These are phyloP conservation scores for Mystacides longicornis DNA, from an alignment of 2,888 invertebrate species.

Conservation along the genomic window DNA sequence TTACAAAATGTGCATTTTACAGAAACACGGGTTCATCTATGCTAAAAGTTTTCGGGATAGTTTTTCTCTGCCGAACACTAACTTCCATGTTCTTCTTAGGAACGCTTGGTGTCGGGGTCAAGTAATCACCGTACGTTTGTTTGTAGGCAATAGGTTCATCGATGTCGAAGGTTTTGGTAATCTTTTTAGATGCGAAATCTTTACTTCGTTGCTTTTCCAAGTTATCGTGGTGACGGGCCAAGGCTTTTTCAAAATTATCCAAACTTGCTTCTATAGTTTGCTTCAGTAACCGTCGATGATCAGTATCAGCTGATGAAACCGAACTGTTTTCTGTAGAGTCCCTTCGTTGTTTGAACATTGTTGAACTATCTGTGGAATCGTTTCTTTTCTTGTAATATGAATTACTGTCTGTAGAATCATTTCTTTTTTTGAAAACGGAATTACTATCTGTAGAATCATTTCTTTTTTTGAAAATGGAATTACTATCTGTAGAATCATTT, in stretches of 20 bases:
- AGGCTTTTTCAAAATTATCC: constrained; percentile 37
- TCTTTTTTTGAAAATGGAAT: background rate
- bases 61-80: constrained; percentile 16
- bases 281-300: constrained; percentile 32
- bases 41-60: constrained; percentile 48
- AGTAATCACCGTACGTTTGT: constrained; percentile 12
- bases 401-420: background rate
- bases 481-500: constrained; percentile 4
- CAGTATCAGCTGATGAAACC: constrained; percentile 23
- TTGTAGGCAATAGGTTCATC: constrained; percentile 40
- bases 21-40: constrained; percentile 49
- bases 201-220: constrained; percentile 16
- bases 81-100: constrained; percentile 4
- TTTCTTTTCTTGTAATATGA: background rate
- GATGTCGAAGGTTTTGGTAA: constrained; percentile 44
- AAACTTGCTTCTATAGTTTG: constrained; percentile 45
- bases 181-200: constrained; percentile 19
- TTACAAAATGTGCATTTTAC: background rate
- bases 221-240: constrained; percentile 20
- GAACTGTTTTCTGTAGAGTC: constrained; percentile 21
- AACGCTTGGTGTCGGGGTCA: constrained; percentile 1
- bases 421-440: background rate
- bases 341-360: constrained; percentile 11
- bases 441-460: background rate
- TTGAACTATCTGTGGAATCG: background rate